These are phyloP conservation scores for Aporophyla nigra DNA, from an alignment of 2,888 invertebrate genomes.

Conservation along the genomic window DNA sequence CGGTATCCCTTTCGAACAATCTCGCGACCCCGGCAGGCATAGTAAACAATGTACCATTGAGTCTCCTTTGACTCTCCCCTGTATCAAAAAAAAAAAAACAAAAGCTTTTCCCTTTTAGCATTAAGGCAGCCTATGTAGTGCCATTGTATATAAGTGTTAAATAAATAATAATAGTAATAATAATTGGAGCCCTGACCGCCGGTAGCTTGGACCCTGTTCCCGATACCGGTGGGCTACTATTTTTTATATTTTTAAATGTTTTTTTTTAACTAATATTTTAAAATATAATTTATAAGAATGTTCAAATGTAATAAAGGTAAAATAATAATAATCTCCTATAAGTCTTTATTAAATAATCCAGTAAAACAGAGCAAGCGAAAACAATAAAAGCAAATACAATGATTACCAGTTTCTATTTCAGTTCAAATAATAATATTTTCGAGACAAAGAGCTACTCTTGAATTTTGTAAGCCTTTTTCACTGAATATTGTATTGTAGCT, in stretches of 20 bases:
- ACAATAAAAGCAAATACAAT: neutral
- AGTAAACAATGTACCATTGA: neutral
- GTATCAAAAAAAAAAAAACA: neutral
- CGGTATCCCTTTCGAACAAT: no score
- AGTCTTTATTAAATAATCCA: neutral
- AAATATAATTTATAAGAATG: no score
- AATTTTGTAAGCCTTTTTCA: constrained; percentile 24
- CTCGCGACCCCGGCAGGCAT: no score
- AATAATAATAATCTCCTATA: neutral
- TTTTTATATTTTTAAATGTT: no score
- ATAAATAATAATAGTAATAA: neutral
- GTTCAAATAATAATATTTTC: neutral
- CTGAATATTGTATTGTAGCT: constrained; percentile 12
- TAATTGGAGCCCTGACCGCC: no score
- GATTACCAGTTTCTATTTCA: neutral
- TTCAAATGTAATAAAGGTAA: no score
- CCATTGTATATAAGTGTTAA: neutral
- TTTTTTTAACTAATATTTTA: no score
- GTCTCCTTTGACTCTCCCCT: no score
- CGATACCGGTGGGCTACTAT: no score
- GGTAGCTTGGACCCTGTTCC: no score
- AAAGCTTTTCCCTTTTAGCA: neutral
- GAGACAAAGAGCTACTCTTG: neutral
- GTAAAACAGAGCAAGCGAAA: neutral
- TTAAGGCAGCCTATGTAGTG: neutral